Base-by-base conservation (phyloP, 2,888 invertebrate genomes). In the Odontomyia ornata region DNA sequence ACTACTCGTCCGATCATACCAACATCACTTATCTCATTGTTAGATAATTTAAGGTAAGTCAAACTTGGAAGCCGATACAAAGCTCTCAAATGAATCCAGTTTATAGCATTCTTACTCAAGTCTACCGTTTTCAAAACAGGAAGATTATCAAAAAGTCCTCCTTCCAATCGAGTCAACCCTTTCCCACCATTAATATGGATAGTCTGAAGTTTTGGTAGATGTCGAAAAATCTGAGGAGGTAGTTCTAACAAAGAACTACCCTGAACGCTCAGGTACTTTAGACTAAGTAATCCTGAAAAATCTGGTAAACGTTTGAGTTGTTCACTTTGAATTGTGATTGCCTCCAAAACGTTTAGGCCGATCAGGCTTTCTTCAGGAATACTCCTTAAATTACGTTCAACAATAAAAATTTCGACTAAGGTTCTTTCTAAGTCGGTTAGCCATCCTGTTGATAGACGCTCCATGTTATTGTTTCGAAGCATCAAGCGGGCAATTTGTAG, bases 371-470 rank as follows among this genome's bases (percentile, higher is more conserved):
- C 95, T 0, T 92, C 89, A 0, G 95, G 95, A 71, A 95, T 88
- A 81, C 91, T 94, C 79, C 93, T 90, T 71, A 96, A 85, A 80
- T 93, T 92, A 18, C 94, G 93, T 86, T 96, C 96, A 1, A 95
- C 95, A 36, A 96, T 89, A 82, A 93, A 96, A 76, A 96, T 89
- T 87, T 96, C 96, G 81, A 95, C 91, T 43, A 96, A 87, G 71
- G 91, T 91, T 56, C 90, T 90, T 85, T 95, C 95, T 75, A 95
- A 89, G 25, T 93, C 92, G 76, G 92, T 92, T 73, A 95, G 86
- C 93, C 95, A 95, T 73, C 93, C 93, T 62, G 91, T 91, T 0
- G 95, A 93, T 18, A 95, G 89, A 73, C 95, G 89, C 84, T 96
- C 95, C 18, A 96, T 86, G 52, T 93, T 92, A 85, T 95, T 96